Base-by-base conservation (phyloP, 2,797 vertebrate species). In the Sorex maritimensis region DNA sequence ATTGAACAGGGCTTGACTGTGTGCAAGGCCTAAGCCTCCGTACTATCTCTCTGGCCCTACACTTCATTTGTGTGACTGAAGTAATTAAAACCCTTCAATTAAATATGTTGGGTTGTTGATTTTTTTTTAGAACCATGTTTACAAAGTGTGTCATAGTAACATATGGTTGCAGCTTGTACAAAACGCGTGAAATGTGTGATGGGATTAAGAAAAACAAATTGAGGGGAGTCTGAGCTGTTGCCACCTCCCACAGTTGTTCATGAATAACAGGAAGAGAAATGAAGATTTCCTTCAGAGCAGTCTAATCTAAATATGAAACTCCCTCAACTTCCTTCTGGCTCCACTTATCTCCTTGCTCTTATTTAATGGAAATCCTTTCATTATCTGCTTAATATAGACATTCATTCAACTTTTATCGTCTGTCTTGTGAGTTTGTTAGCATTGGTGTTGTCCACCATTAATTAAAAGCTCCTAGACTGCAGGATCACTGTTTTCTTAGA, bases 381-480 rank as follows among this genome's bases (percentile, higher is more conserved):
- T 95, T 90, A 95, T 89, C 74, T 86, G 75, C 49, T 73, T 87
- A 92, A 81, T 49, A 23, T 28, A 89, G 86, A 63, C 34, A 74
- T 78, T 72, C 63, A 69, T 86, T 95, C 81, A 85, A 49, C 68
- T 58, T 93, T 89, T 69, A 65, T 52, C 78, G 46, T 89, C 84
- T 84, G 49, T 95, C 90, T 94, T 84, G 86, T 86, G 73, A 88
- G 86, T 63, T 84, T 89, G 93, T 95, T 93, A 94, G 52, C 69
- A 44, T 52, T 71, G 68, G 78, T 77, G 19, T 46, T 91, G 84
- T 55, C 84, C 44, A 38, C 81, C 86, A 61, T 55, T 95, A 86
- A 88, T 77, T 73, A 38, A 61, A 90, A 85, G 55, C 63, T 73
- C 8, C 46, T 19, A 68, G 55, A 79, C 26, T 75, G 3, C 69